Evolutionary conservation across 2,888 invertebrate genomes (phyloP).

Genomic region (Papilio elwesi): DNA sequence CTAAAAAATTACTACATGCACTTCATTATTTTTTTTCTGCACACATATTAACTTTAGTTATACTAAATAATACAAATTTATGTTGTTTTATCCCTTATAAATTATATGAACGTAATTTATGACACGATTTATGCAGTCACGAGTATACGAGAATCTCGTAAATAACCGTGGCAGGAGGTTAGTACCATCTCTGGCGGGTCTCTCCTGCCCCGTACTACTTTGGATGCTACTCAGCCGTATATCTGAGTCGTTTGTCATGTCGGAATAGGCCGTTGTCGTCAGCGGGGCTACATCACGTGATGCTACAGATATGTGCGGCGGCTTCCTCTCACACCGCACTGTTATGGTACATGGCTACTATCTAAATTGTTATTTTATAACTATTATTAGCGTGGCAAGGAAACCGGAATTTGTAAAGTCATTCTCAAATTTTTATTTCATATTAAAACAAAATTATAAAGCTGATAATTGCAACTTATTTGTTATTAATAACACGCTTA

Average conservation of each 20-base stretch:
- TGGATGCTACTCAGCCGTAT: conserved; percentile 45
- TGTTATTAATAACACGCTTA: no score
- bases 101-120: not conserved
- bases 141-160: conserved; percentile 12
- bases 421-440: no score
- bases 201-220: conserved; percentile 34
- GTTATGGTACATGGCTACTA: not conserved
- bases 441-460: no score
- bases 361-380: no score
- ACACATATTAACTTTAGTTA: no score
- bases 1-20: no score
- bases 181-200: not conserved
- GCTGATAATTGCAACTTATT: no score
- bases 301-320: conserved; percentile 48
- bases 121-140: conserved; percentile 8
- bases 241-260: conserved; percentile 64
- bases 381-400: no score
- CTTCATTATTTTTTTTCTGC: no score
- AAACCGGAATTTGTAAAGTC: no score
- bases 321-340: conserved; percentile 37
- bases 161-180: conserved; percentile 8
- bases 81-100: not conserved
- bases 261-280: conserved; percentile 55
- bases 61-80: no score
- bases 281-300: conserved; percentile 50